A percentile compares a stretch with the other conserved stretches of the same genome.
Conservation (phyloP, 2,113 vertebrate species). For the Haplochromis vanheusdeni region DNA sequence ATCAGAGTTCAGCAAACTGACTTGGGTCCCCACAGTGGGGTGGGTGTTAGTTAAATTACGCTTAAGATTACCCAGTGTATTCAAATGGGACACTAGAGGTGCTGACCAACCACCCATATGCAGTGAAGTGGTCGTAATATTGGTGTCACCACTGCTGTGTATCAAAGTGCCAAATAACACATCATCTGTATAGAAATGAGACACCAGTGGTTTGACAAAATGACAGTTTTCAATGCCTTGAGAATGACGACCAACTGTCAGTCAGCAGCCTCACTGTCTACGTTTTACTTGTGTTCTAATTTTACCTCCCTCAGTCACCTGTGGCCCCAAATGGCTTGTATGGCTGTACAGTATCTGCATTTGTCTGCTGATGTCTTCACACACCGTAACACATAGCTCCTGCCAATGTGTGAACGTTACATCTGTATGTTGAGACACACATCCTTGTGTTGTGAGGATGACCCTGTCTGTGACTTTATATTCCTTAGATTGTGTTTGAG, state of each 20-base stretch:
- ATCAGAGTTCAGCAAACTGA: background rate
- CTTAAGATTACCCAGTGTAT: background rate
- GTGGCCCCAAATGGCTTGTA: background rate
- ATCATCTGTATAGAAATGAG: background rate
- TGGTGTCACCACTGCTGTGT: background rate
- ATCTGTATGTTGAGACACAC: background rate
- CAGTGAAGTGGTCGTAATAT: background rate
- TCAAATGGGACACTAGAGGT: background rate
- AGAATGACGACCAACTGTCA: background rate
- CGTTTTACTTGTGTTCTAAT: background rate
- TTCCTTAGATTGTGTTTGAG: conserved; percentile 6
- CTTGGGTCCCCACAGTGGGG: background rate
- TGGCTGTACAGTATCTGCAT: background rate
- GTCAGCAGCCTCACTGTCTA: background rate
- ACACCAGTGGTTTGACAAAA: background rate
- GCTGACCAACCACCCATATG: background rate
- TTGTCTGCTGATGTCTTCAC: background rate
- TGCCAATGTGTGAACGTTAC: background rate
- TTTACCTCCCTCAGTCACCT: background rate
- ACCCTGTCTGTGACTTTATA: background rate
- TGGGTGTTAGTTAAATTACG: background rate
- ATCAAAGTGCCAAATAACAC: background rate
- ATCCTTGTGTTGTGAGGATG: background rate
- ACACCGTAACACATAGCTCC: background rate
- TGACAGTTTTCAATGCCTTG: background rate